These are phyloP conservation scores for Clepsis dumicolana DNA, from an alignment of 2,888 invertebrate species.

Conservation along the genomic window DNA sequence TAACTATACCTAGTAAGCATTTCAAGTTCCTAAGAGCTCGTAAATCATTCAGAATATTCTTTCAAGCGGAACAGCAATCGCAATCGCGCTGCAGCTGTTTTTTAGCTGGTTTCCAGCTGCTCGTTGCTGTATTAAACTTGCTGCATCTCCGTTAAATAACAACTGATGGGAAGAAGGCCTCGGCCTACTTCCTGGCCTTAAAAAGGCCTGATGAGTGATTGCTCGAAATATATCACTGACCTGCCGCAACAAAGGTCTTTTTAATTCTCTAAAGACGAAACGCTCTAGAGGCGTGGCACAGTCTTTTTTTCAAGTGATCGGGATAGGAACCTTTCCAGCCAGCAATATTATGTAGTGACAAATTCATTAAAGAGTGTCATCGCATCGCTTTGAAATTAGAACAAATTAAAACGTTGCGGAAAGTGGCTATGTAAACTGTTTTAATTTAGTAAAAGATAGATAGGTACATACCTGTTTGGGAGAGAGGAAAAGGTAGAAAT, in stretches of 20 bases:
- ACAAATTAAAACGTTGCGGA: too few relatives aligned
- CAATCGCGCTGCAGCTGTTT: not conserved
- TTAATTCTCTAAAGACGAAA: not conserved
- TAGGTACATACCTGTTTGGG: too few relatives aligned
- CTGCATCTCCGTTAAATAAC: not conserved
- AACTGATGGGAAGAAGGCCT: not conserved
- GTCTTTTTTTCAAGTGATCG: too few relatives aligned
- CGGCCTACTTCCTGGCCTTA: constrained; percentile 4
- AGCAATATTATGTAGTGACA: too few relatives aligned
- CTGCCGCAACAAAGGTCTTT: not conserved
- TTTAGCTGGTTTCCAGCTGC: not conserved
- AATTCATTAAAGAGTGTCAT: too few relatives aligned
- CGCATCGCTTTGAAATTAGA: too few relatives aligned
- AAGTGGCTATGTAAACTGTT: too few relatives aligned
- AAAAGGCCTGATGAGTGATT: constrained; percentile 3
- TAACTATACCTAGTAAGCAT: too few relatives aligned
- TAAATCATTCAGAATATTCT: not conserved
- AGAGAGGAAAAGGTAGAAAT: too few relatives aligned
- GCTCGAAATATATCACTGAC: not conserved
- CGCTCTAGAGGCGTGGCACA: too few relatives aligned
- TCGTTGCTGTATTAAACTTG: not conserved
- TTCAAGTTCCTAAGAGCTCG: not conserved
- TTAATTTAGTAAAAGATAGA: too few relatives aligned
- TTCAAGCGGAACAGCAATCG: not conserved
- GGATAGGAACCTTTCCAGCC: too few relatives aligned